A percentile compares a stretch with the other conserved stretches of the same genome.
phyloP scores from a whole-genome alignment of 2,888 invertebrate genomes.

The Octonoba sinensis region DNA sequence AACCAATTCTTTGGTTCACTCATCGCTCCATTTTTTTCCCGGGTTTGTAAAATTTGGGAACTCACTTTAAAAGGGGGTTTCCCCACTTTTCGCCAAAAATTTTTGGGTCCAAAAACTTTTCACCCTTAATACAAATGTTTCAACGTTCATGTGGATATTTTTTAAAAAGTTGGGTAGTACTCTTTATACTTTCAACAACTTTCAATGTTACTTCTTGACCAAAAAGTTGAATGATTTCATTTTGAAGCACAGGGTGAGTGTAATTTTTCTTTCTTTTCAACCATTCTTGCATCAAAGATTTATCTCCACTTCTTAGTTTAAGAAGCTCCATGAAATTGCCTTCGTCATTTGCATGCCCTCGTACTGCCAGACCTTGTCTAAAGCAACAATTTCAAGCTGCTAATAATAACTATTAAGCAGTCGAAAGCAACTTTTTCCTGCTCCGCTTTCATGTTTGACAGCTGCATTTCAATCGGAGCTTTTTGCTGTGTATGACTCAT shows the following conservation, averaged over 20 bases:
- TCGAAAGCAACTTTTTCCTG: neutral
- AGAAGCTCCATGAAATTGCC: slow-evolving; percentile 2
- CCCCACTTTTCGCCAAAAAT: too few relatives aligned
- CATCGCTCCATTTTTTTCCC: too few relatives aligned
- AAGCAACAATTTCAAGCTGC: neutral
- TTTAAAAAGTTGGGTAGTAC: too few relatives aligned
- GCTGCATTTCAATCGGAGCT: neutral
- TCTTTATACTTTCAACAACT: too few relatives aligned
- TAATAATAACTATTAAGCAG: neutral
- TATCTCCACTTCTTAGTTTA: neutral
- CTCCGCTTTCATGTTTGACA: neutral
- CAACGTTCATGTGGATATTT: too few relatives aligned
- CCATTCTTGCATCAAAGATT: neutral
- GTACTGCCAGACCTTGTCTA: neutral
- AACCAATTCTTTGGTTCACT: too few relatives aligned
- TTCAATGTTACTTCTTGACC: neutral
- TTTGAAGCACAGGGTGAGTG: neutral
- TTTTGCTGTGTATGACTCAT: neutral
- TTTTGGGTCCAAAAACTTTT: too few relatives aligned
- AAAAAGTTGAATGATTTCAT: neutral
- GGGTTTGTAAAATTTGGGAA: too few relatives aligned
- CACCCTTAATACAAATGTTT: too few relatives aligned
- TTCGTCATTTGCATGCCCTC: neutral
- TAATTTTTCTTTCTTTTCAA: neutral
- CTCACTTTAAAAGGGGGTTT: too few relatives aligned